Conservation (phyloP, 2,797 vertebrate genomes). For the Chrysocyon brachyurus region DNA sequence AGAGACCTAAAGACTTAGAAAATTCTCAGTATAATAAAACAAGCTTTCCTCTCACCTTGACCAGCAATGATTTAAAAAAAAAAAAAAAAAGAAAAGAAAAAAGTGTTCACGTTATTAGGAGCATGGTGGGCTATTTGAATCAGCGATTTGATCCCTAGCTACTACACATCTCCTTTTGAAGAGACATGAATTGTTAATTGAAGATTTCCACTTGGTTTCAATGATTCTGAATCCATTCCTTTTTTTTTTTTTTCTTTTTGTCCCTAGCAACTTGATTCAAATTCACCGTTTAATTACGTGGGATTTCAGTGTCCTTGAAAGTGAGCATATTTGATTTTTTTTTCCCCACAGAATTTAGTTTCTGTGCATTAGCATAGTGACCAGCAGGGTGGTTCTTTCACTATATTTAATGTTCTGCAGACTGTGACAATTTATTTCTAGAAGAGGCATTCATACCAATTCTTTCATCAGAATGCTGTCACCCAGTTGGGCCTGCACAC, state of each 20-base stretch:
- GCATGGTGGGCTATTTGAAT: conserved; percentile 64
- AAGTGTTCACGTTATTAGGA: conserved; percentile 64
- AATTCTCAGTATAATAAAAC: conserved; percentile 55
- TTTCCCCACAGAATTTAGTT: too few relatives aligned
- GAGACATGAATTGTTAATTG: conserved; percentile 62
- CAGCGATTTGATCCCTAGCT: conserved; percentile 76
- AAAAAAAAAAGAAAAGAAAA: neutral
- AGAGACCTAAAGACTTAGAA: conserved; percentile 75
- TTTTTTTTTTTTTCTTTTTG: too few relatives aligned
- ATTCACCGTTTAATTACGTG: too few relatives aligned
- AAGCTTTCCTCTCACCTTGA: conserved; percentile 38
- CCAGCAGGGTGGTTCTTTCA: neutral
- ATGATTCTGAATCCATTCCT: conserved; percentile 22
- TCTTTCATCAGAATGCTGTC: neutral
- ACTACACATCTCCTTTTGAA: conserved; percentile 54
- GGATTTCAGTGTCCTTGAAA: too few relatives aligned
- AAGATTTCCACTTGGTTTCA: conserved; percentile 10
- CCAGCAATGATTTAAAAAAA: conserved; percentile 8
- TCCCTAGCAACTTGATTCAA: too few relatives aligned
- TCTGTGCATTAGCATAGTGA: too few relatives aligned
- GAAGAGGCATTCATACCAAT: neutral
- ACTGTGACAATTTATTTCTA: neutral
- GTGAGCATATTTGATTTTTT: too few relatives aligned
- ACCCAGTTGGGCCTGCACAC: neutral
- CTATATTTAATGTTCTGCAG: neutral